Percentiles rank a stretch among this genome's conserved stretches.
These are phyloP conservation scores for Polymixis flavicincta DNA, from an alignment of 2,888 invertebrate species.

Conservation along the genomic window DNA sequence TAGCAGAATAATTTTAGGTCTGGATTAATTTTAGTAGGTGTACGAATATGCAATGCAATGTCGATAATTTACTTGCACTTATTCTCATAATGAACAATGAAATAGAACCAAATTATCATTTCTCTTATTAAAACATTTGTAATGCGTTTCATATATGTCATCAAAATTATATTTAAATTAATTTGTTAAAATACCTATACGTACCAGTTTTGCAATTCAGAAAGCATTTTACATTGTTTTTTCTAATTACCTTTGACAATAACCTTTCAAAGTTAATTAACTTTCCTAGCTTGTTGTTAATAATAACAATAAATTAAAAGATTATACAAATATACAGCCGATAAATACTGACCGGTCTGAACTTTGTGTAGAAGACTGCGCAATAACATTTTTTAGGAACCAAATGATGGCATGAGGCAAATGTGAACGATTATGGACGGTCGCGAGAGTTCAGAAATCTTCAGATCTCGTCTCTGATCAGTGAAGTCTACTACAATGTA, in stretches of 20 bases:
- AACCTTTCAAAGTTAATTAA: no score
- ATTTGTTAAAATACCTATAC: background rate
- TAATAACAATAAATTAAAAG: background rate
- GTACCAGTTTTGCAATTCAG: background rate
- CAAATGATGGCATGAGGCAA: no score
- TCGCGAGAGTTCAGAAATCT: background rate
- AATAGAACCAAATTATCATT: background rate
- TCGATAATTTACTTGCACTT: background rate
- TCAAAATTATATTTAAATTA: background rate
- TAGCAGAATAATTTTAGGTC: no score
- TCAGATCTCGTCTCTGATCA: no score
- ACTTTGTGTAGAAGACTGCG: background rate
- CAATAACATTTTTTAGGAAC: background rate
- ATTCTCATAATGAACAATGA: background rate
- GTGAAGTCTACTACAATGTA: background rate
- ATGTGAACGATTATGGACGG: no score
- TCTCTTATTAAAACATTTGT: background rate
- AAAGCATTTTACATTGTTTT: background rate
- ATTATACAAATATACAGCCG: background rate
- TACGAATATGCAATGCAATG: no score
- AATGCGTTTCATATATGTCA: background rate
- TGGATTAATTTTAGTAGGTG: background rate
- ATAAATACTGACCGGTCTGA: no score
- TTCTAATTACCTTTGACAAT: background rate
- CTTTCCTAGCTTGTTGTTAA: background rate